Evolutionary conservation across 2,797 vertebrate genomes (phyloP).

Genomic region (Ptychobarbus kaznakovi): DNA sequence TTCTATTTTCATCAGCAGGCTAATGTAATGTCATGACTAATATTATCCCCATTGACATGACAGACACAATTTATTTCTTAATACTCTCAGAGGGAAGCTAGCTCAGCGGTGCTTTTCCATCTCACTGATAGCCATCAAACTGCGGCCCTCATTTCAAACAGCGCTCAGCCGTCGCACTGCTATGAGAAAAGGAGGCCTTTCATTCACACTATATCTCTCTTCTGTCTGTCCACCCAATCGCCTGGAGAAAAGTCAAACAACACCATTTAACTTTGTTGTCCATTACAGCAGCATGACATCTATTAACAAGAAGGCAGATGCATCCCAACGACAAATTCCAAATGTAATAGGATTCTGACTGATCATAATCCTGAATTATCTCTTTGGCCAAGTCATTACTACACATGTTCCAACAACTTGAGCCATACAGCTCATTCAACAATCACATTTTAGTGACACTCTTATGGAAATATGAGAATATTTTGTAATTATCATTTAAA

Average conservation of each 20-base stretch:
- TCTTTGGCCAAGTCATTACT: slow-evolving; percentile 1
- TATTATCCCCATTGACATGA: slow-evolving; percentile 66
- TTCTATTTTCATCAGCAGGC: slow-evolving; percentile 62
- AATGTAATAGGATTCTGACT: slow-evolving; percentile 18
- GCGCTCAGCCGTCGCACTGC: slow-evolving; percentile 43
- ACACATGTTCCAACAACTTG: not conserved
- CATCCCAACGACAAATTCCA: slow-evolving; percentile 3
- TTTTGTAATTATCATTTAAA: too few relatives aligned
- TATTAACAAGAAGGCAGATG: slow-evolving; percentile 19
- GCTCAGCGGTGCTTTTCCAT: slow-evolving; percentile 58
- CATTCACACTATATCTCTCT: slow-evolving; percentile 36
- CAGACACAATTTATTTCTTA: slow-evolving; percentile 67
- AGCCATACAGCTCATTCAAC: not conserved
- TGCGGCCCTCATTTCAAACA: slow-evolving; percentile 55
- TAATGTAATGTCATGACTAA: slow-evolving; percentile 68
- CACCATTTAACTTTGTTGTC: slow-evolving; percentile 36
- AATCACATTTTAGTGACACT: not conserved
- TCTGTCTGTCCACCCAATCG: slow-evolving; percentile 40
- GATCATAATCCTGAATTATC: slow-evolving; percentile 9
- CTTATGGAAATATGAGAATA: too few relatives aligned
- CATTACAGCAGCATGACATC: not conserved
- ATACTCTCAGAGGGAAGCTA: slow-evolving; percentile 60
- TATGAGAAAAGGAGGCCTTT: slow-evolving; percentile 43
- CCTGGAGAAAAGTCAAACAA: slow-evolving; percentile 63
- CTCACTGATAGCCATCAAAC: slow-evolving; percentile 56